These are phyloP conservation scores for Chymomyza amoena DNA, from an alignment of 2,888 invertebrate genomes.

Conservation along the genomic window DNA sequence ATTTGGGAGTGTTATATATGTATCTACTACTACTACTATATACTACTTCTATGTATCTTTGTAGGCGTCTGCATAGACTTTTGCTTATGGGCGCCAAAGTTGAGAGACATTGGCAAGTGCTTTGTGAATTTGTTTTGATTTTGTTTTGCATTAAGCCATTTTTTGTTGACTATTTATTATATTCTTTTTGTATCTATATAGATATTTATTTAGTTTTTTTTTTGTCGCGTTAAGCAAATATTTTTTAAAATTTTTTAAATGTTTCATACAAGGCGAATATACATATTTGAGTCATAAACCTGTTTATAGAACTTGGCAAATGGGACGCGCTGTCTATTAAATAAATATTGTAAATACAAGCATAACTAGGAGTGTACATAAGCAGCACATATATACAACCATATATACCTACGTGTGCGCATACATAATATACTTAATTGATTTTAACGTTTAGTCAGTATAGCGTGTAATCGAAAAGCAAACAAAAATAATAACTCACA, in stretches of 20 bases:
- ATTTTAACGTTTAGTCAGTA: constrained; percentile 2
- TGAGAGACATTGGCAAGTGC: neutral
- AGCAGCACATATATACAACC: neutral
- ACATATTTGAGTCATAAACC: constrained; percentile 26
- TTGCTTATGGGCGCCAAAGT: neutral
- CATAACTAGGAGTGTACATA: neutral
- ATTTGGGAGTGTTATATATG: neutral
- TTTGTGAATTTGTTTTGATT: neutral
- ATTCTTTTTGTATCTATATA: neutral
- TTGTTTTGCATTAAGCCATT: neutral
- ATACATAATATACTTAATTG: neutral
- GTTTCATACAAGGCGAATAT: constrained; percentile 7
- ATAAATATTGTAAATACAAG: constrained; percentile 12
- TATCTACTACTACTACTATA: neutral
- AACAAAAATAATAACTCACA: constrained; percentile 1
- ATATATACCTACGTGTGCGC: neutral
- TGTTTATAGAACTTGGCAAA: constrained; percentile 38
- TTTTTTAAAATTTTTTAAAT: neutral
- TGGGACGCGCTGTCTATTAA: constrained; percentile 11
- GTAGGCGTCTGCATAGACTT: neutral
- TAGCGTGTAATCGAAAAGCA: constrained; percentile 5
- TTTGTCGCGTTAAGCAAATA: neutral
- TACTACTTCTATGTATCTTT: neutral
- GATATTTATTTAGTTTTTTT: neutral
- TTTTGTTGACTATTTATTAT: neutral